Percentiles rank a stretch among this genome's conserved stretches.
Conservation (phyloP, 2,888 invertebrate genomes). For the Andrena dorsata region DNA sequence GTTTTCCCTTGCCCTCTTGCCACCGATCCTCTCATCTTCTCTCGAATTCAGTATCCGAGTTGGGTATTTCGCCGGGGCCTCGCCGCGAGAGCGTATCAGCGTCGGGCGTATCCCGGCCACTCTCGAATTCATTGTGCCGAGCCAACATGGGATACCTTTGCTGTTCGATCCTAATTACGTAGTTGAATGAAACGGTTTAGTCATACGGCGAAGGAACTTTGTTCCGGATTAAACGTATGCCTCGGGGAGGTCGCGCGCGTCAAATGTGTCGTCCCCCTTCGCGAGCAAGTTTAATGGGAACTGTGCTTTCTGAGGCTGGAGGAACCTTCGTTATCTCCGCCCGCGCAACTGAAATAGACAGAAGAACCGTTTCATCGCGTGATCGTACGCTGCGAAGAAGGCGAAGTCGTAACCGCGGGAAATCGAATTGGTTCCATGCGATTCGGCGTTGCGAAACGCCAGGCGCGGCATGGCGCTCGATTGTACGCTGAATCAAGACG, state of each 20-base stretch:
- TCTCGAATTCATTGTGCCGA: conserved; percentile 58
- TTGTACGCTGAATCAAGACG: conserved; percentile 24
- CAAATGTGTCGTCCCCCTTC: conserved; percentile 22
- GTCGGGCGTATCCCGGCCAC: conserved; percentile 48
- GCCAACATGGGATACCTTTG: conserved; percentile 55
- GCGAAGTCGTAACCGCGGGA: background rate
- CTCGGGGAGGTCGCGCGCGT: conserved; percentile 14
- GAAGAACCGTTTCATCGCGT: background rate
- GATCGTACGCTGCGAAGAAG: background rate
- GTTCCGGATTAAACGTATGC: conserved; percentile 25
- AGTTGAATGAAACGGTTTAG: conserved; percentile 53
- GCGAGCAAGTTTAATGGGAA: conserved; percentile 30
- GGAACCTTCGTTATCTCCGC: background rate
- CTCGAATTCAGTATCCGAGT: conserved; percentile 45
- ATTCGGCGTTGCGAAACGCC: conserved; percentile 7
- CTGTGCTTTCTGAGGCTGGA: background rate
- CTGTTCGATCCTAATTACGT: conserved; percentile 67
- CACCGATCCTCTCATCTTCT: conserved; percentile 11
- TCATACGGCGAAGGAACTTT: conserved; percentile 15
- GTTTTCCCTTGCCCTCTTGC: background rate
- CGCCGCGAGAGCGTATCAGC: conserved; percentile 27
- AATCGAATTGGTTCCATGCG: background rate
- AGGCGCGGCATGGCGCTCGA: background rate
- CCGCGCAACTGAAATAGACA: too few relatives aligned
- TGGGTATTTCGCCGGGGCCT: conserved; percentile 47